Conservation (phyloP, 2,888 invertebrate genomes). For the Conus canariensis region DNA sequence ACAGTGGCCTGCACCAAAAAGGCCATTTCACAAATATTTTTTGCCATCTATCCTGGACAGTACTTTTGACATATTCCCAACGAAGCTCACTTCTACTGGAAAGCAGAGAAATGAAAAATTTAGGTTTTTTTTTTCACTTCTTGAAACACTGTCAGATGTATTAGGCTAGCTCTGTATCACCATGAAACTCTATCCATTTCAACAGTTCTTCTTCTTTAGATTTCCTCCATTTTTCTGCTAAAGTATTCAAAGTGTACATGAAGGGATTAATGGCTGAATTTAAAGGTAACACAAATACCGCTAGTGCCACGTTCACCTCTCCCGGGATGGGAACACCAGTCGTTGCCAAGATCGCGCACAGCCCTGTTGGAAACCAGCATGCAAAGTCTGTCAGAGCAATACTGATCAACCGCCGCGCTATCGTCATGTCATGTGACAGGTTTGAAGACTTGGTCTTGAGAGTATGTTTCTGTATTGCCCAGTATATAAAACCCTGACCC, state of each 20-base stretch:
- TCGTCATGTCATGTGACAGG: not conserved
- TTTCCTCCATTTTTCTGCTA: not conserved
- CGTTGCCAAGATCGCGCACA: not conserved
- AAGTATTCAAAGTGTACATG: slow-evolving; percentile 24
- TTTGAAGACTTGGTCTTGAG: not conserved
- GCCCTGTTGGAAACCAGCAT: slow-evolving; percentile 20
- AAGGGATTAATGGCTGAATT: slow-evolving; percentile 42
- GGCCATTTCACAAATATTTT: too few relatives aligned
- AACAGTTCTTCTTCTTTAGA: not conserved
- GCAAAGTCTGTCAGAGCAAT: not conserved
- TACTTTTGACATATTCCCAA: too few relatives aligned
- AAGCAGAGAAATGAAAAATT: too few relatives aligned
- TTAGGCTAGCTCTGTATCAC: too few relatives aligned
- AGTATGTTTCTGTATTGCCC: slow-evolving; percentile 51
- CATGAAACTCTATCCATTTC: not conserved
- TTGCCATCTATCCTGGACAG: too few relatives aligned
- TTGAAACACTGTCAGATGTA: too few relatives aligned
- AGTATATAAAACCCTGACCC: slow-evolving; percentile 73
- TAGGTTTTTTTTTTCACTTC: too few relatives aligned
- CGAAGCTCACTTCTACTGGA: too few relatives aligned
- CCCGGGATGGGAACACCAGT: not conserved
- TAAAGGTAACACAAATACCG: slow-evolving; percentile 38
- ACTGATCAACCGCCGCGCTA: slow-evolving; percentile 1
- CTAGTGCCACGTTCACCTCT: slow-evolving; percentile 17
- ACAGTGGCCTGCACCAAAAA: too few relatives aligned